Evolutionary conservation across 1,140 invertebrate species (phyloP).

Genomic region (Trichonephila clavata): DNA sequence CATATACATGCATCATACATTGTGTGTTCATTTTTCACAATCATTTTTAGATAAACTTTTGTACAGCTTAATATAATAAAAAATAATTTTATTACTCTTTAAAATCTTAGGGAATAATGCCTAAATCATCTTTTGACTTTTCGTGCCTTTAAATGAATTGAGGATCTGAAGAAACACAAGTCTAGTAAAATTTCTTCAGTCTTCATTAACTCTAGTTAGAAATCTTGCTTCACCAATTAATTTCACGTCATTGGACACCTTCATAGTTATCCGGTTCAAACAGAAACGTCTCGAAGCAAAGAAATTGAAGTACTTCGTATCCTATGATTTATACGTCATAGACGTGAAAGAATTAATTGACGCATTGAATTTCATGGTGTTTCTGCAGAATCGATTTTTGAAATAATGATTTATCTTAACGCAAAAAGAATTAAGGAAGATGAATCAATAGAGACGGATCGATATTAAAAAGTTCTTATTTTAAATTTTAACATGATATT

Average conservation of each 20-base stretch:
- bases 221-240: conserved; percentile 28
- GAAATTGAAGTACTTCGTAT: neutral
- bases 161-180: neutral
- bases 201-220: conserved; percentile 10
- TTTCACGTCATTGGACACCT: conserved; percentile 48
- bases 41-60: too few species aligned
- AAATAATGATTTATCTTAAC: too few species aligned
- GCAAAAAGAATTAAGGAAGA: too few species aligned
- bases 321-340: neutral
- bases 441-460: too few species aligned
- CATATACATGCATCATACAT: too few species aligned
- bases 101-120: too few species aligned
- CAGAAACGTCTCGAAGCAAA: conserved; percentile 5
- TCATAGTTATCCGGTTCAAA: conserved; percentile 17
- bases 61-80: too few species aligned
- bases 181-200: neutral
- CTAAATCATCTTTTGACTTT: neutral
- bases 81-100: too few species aligned
- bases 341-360: neutral
- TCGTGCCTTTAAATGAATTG: neutral
- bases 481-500: too few species aligned
- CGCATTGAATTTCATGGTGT: neutral
- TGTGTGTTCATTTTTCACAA: too few species aligned
- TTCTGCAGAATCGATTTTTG: neutral
- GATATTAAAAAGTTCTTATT: too few species aligned